phyloP scores from a whole-genome alignment of 2,797 vertebrate species.

The Tragopan temminckii region DNA sequence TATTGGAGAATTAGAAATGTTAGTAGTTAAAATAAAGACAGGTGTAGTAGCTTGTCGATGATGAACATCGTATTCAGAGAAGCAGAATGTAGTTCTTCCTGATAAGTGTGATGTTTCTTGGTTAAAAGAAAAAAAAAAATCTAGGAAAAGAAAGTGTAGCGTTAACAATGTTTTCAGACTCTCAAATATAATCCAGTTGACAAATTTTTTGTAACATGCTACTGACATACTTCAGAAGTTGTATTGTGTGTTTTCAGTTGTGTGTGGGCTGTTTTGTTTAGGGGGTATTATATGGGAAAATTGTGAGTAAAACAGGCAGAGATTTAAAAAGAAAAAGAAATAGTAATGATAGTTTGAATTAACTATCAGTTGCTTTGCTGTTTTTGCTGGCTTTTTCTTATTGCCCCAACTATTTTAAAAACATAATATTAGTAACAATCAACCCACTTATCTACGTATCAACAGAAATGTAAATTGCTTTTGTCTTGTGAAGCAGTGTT shows the following conservation, averaged over 20 bases:
- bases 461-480: neutral
- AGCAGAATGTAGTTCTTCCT: neutral
- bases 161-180: neutral
- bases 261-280: neutral
- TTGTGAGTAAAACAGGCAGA: neutral
- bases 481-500: neutral
- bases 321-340: neutral
- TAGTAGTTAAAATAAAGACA: neutral
- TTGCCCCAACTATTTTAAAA: conserved; percentile 4
- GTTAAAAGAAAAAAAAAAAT: neutral
- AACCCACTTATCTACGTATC: neutral
- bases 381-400: neutral
- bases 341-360: neutral
- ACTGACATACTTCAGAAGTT: neutral
- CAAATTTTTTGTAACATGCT: neutral
- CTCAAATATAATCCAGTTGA: neutral
- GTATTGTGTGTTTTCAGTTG: neutral
- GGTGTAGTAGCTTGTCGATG: neutral
- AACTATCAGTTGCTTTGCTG: neutral
- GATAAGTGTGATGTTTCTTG: neutral
- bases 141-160: neutral
- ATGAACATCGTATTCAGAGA: neutral
- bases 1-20: neutral
- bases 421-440: neutral
- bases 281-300: neutral